Percentiles rank a stretch among this genome's conserved stretches.
Conservation (phyloP, 2,888 invertebrate species). For the Eurytoma adleriae region DNA sequence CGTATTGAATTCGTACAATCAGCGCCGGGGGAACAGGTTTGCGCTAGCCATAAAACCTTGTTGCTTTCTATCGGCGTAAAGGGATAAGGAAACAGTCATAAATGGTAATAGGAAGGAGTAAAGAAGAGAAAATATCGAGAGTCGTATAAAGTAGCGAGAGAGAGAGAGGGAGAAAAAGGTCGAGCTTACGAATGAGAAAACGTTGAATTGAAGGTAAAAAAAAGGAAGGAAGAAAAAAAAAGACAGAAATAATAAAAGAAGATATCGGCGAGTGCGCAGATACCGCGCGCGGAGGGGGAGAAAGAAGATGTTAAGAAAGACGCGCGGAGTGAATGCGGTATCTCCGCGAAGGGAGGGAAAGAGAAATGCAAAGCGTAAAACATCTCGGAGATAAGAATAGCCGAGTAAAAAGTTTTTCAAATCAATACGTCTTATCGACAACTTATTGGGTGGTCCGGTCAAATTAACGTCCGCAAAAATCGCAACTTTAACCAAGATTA, state of each 20-base stretch:
- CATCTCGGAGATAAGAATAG: constrained; percentile 45
- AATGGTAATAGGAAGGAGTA: not conserved
- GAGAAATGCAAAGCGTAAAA: constrained; percentile 27
- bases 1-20: not conserved
- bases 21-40: not conserved
- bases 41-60: not conserved
- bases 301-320: constrained; percentile 17
- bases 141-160: constrained; percentile 14
- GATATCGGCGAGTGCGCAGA: not conserved
- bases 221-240: not conserved
- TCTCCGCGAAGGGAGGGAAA: not conserved
- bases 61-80: constrained; percentile 5
- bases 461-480: too few relatives aligned
- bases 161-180: not conserved
- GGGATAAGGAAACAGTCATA: constrained; percentile 20
- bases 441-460: too few relatives aligned
- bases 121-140: constrained; percentile 19
- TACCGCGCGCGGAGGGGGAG: not conserved
- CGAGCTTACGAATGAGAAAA: not conserved
- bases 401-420: constrained; percentile 3
- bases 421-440: too few relatives aligned
- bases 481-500: too few relatives aligned
- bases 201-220: not conserved
- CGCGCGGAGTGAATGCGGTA: not conserved
- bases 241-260: not conserved